phyloP scores from a whole-genome alignment of 2,888 invertebrate genomes.

The Tachina fera region DNA sequence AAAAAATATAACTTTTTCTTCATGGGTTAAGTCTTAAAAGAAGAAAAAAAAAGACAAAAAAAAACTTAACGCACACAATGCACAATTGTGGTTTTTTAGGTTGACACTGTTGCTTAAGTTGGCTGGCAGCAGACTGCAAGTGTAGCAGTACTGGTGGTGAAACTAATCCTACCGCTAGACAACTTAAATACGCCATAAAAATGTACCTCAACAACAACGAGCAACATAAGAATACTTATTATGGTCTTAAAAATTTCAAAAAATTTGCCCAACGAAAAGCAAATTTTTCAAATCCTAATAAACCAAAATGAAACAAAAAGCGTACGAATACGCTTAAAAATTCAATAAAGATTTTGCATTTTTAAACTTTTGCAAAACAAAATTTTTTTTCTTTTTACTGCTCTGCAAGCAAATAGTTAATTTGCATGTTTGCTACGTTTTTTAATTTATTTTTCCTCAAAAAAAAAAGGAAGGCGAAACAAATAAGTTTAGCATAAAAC shows the following conservation, averaged over 20 bases:
- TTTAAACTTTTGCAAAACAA: conserved; percentile 49
- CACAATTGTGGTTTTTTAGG: conserved; percentile 51
- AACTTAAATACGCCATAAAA: conserved; percentile 81
- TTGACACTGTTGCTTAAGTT: conserved; percentile 59
- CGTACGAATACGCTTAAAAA: conserved; percentile 18
- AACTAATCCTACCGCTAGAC: conserved; percentile 80
- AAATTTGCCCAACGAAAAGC: conserved; percentile 11
- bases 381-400: conserved; percentile 14
- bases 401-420: conserved; percentile 62
- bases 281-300: conserved; percentile 34
- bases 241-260: conserved; percentile 47
- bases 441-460: conserved; percentile 9
- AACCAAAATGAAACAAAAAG: conserved; percentile 14
- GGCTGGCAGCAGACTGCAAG: conserved; percentile 11
- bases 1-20: background rate
- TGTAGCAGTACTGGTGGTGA: conserved; percentile 36
- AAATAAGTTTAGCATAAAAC: conserved; percentile 21
- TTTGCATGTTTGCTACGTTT: conserved; percentile 64
- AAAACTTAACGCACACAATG: conserved; percentile 29
- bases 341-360: conserved; percentile 66
- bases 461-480: background rate
- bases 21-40: conserved; percentile 47
- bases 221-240: conserved; percentile 53
- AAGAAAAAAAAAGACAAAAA: background rate
- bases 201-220: conserved; percentile 74